Percentiles rank a stretch among this genome's conserved stretches.
Evolutionary conservation across 2,797 vertebrate species (phyloP).

Genomic region (Euphonia xanthogaster): DNA sequence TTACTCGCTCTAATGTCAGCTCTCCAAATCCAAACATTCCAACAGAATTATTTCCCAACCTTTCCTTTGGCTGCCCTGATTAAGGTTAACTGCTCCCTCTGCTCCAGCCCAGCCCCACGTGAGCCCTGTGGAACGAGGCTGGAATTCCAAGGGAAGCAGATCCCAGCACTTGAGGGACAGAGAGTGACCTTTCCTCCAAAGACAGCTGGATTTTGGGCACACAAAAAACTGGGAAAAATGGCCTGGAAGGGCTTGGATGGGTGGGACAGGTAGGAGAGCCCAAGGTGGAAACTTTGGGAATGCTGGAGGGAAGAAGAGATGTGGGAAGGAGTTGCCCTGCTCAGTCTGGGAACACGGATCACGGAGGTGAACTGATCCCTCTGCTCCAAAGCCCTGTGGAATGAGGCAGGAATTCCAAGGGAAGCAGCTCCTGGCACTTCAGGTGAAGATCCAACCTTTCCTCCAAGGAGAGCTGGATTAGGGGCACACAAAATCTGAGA

Average conservation of each 20-base stretch:
- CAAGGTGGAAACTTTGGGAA: background rate
- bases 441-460: background rate
- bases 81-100: constrained; percentile 30
- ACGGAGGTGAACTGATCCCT: background rate
- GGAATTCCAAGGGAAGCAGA: background rate
- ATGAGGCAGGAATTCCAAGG: background rate
- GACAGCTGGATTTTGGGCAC: background rate
- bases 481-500: background rate
- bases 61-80: constrained; percentile 24
- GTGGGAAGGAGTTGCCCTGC: background rate
- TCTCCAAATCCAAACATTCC: constrained; percentile 29
- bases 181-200: background rate
- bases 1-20: constrained; percentile 49
- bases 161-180: accelerated
- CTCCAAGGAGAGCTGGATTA: background rate
- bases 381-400: background rate
- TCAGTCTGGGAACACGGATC: background rate
- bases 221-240: accelerated
- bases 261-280: background rate
- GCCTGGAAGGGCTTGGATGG: background rate
- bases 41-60: background rate
- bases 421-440: accelerated
- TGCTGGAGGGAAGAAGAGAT: background rate
- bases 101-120: background rate
- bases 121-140: background rate